Evolutionary conservation across 2,113 vertebrate genomes (phyloP).

Genomic region (Caretta caretta): DNA sequence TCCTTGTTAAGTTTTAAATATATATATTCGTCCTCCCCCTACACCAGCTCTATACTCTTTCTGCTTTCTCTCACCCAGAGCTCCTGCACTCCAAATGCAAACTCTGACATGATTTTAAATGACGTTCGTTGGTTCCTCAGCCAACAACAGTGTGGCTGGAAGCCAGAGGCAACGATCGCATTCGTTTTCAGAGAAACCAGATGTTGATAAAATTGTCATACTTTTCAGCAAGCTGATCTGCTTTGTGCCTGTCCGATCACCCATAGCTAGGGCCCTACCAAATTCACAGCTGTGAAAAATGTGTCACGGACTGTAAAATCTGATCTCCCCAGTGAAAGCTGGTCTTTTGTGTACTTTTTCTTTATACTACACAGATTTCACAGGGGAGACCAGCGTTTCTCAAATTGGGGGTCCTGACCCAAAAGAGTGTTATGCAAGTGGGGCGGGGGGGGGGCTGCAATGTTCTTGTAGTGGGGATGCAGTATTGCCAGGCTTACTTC

Average conservation of each 20-base stretch:
- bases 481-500: too few species aligned
- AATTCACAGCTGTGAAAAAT: too few species aligned
- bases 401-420: too few species aligned
- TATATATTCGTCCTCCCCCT: background rate
- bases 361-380: too few species aligned
- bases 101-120: conserved; percentile 61
- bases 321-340: too few species aligned
- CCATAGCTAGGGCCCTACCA: too few species aligned
- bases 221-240: conserved; percentile 10
- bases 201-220: conserved; percentile 23
- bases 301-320: too few species aligned
- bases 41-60: background rate
- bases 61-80: background rate
- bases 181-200: conserved; percentile 42
- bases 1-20: background rate
- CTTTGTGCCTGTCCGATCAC: background rate
- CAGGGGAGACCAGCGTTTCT: too few species aligned
- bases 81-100: conserved; percentile 24
- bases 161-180: background rate
- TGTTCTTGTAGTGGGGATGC: too few species aligned
- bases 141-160: background rate
- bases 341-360: too few species aligned
- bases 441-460: too few species aligned
- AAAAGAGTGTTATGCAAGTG: too few species aligned
- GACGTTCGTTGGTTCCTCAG: conserved; percentile 25